phyloP scores from a whole-genome alignment of 1,140 invertebrate species.

The Trichoplusia ni region DNA sequence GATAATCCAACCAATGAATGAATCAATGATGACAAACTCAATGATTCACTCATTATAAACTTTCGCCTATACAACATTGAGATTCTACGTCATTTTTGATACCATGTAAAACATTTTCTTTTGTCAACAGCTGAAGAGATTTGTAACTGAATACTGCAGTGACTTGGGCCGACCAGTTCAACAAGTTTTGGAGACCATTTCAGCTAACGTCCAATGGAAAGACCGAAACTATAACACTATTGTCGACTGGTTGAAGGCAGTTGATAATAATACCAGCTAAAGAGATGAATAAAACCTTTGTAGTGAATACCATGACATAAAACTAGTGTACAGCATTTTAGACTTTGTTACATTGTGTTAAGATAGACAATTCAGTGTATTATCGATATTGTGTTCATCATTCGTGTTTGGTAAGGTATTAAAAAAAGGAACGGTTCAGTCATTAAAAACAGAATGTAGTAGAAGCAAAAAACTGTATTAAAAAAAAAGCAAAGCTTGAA shows the following conservation, averaged over 20 bases:
- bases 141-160: conserved; percentile 82
- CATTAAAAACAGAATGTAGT: too few relatives aligned
- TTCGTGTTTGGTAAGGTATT: too few relatives aligned
- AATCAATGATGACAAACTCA: too few relatives aligned
- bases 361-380: background rate
- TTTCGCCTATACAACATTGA: too few relatives aligned
- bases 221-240: conserved; percentile 88
- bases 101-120: background rate
- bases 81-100: background rate
- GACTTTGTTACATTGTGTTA: background rate
- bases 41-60: too few relatives aligned
- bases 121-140: conserved; percentile 83
- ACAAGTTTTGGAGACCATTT: conserved; percentile 89
- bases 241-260: conserved; percentile 85
- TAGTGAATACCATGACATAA: background rate
- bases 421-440: too few relatives aligned
- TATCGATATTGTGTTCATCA: background rate
- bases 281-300: background rate
- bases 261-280: conserved; percentile 40
- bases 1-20: too few relatives aligned
- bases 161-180: conserved; percentile 87
- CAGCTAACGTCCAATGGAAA: conserved; percentile 92
- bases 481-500: too few relatives aligned
- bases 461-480: too few relatives aligned
- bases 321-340: background rate